These are phyloP conservation scores for Portevinia maculata DNA, from an alignment of 2,888 invertebrate genomes.

Conservation along the genomic window DNA sequence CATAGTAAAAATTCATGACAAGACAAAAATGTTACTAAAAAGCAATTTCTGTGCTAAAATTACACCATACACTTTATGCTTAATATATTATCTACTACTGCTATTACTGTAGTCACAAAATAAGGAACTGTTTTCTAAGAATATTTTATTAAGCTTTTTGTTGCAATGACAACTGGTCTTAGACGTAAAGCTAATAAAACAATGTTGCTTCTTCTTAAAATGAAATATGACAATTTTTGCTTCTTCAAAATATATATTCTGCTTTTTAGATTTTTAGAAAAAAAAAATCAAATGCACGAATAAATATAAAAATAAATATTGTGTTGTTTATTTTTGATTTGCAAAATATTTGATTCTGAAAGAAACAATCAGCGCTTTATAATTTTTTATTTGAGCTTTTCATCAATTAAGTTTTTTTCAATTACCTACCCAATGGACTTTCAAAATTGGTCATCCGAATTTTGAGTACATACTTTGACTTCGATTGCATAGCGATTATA, in stretches of 20 bases:
- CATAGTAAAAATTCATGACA: constrained; percentile 16
- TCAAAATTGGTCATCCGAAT: constrained; percentile 50
- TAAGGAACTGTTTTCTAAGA: neutral
- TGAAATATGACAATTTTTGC: constrained; percentile 3
- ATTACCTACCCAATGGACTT: constrained; percentile 37
- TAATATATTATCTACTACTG: constrained; percentile 28
- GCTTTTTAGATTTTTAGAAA: constrained; percentile 49
- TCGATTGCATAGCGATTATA: too few species aligned
- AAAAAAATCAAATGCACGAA: constrained; percentile 36
- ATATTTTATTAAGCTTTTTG: constrained; percentile 15
- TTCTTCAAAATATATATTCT: constrained; percentile 41
- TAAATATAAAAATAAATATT: neutral
- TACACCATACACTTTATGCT: constrained; percentile 27
- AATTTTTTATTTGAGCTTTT: constrained; percentile 10
- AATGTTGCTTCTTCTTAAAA: constrained; percentile 43
- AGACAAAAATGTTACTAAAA: constrained; percentile 30
- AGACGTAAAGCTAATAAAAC: constrained; percentile 23
- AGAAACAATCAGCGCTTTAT: constrained; percentile 40
- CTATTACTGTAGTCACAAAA: constrained; percentile 23
- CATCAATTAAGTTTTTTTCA: neutral
- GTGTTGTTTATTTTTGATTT: neutral
- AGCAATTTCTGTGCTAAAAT: constrained; percentile 27
- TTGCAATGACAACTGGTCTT: constrained; percentile 26
- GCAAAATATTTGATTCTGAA: neutral
- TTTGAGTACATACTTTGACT: neutral